Evolutionary conservation across 2,113 vertebrate species (phyloP).

Genomic region (Hemiprocne comata): DNA sequence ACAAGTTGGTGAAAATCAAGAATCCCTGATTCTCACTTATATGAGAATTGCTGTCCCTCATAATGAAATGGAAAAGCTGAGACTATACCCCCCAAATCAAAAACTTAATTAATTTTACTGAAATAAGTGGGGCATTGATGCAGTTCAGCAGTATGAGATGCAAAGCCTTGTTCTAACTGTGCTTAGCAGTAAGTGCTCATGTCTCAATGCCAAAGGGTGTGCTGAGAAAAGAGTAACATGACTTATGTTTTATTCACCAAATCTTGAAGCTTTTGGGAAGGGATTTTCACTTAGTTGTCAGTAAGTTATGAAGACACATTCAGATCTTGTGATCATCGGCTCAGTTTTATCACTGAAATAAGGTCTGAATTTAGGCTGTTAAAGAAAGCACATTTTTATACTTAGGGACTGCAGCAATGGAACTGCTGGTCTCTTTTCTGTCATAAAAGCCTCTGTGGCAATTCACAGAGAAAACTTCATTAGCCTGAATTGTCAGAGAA

Average conservation of each 20-base stretch:
- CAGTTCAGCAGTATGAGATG: not conserved
- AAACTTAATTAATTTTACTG: not conserved
- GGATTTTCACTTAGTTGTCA: not conserved
- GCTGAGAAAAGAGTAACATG: not conserved
- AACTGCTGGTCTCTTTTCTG: slow-evolving; percentile 40
- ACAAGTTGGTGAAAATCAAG: not conserved
- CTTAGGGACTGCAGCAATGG: not conserved
- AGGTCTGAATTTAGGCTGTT: slow-evolving; percentile 12
- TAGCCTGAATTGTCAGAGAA: slow-evolving; percentile 52
- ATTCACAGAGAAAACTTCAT: slow-evolving; percentile 54
- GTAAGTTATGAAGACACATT: not conserved
- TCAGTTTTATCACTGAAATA: not conserved
- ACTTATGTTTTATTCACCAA: slow-evolving; percentile 12
- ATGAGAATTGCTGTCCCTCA: not conserved
- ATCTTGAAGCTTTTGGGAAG: not conserved
- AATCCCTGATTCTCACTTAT: not conserved
- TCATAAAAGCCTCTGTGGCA: slow-evolving; percentile 42
- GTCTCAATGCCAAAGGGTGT: not conserved
- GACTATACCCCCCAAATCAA: not conserved
- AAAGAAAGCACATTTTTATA: slow-evolving; percentile 24
- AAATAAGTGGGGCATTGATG: not conserved
- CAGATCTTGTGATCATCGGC: slow-evolving; percentile 11
- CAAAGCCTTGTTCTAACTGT: not conserved
- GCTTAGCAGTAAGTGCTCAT: not conserved
- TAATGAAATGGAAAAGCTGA: not conserved